Evolutionary conservation across 1,140 invertebrate genomes (phyloP).

Genomic region (Drosophila burlai): DNA sequence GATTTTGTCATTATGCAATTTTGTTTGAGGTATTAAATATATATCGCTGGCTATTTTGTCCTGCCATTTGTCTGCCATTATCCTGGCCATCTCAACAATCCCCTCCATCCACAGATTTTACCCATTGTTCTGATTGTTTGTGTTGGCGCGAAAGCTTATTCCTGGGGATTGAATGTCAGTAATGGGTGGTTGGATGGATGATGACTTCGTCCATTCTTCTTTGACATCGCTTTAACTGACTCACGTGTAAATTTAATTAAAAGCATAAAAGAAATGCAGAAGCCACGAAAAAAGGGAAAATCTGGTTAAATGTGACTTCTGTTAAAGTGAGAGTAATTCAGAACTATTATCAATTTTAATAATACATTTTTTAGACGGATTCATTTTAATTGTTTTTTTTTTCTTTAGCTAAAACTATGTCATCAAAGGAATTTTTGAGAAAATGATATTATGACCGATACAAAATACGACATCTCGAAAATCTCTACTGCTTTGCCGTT

Average conservation of each 20-base stretch:
- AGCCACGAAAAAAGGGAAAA: not conserved
- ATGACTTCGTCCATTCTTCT: slow-evolving; percentile 10
- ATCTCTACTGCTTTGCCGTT: too few relatives aligned
- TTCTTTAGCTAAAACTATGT: not conserved
- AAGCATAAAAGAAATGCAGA: slow-evolving; percentile 8
- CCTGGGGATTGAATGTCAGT: slow-evolving; percentile 29
- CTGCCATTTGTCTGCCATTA: slow-evolving; percentile 32
- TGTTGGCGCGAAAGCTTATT: slow-evolving; percentile 32
- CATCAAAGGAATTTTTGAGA: not conserved
- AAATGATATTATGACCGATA: not conserved
- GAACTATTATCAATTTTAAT: not conserved
- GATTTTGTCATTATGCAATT: slow-evolving; percentile 68
- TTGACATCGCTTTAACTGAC: slow-evolving; percentile 27
- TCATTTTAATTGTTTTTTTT: not conserved
- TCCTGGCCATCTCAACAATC: slow-evolving; percentile 11
- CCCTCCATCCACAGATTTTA: not conserved
- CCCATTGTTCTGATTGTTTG: slow-evolving; percentile 42
- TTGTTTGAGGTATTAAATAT: slow-evolving; percentile 67
- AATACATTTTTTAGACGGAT: not conserved
- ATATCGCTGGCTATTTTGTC: slow-evolving; percentile 19
- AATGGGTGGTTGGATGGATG: not conserved
- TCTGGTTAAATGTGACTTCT: not conserved
- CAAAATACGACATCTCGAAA: not conserved
- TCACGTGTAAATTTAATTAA: slow-evolving; percentile 45
- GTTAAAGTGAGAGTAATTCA: not conserved